phyloP scores from a whole-genome alignment of 2,113 vertebrate species.

The Bothrops jararaca region DNA sequence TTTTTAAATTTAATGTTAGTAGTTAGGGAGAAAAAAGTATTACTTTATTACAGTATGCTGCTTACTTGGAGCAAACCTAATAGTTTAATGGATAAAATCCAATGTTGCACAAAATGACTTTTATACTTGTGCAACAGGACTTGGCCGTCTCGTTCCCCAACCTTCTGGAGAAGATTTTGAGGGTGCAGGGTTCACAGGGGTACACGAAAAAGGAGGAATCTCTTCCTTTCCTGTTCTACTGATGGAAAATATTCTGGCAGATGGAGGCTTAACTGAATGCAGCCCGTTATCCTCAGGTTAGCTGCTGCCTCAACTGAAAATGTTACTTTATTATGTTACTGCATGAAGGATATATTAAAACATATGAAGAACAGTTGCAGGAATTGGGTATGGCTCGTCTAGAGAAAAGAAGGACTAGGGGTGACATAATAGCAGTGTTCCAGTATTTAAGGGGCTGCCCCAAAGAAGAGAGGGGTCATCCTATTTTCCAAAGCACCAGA shows the following conservation, averaged over 20 bases:
- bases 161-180: background rate
- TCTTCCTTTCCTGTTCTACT: background rate
- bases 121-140: background rate
- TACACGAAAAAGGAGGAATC: background rate
- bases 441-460: background rate
- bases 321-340: background rate
- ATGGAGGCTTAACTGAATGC: background rate
- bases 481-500: background rate
- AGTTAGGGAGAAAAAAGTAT: background rate
- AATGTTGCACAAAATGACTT: background rate
- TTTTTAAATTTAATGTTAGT: background rate
- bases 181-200: background rate
- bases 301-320: background rate
- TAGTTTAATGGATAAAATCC: background rate
- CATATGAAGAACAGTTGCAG: background rate
- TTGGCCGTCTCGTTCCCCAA: background rate
- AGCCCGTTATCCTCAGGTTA: background rate
- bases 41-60: background rate
- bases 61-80: background rate
- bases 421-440: background rate
- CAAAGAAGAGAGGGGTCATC: background rate
- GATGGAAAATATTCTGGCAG: background rate
- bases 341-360: background rate
- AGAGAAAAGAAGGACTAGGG: background rate
- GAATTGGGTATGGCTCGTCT: background rate